Base-by-base conservation (phyloP, 2,888 invertebrate genomes). In the Microchrysa polita region DNA sequence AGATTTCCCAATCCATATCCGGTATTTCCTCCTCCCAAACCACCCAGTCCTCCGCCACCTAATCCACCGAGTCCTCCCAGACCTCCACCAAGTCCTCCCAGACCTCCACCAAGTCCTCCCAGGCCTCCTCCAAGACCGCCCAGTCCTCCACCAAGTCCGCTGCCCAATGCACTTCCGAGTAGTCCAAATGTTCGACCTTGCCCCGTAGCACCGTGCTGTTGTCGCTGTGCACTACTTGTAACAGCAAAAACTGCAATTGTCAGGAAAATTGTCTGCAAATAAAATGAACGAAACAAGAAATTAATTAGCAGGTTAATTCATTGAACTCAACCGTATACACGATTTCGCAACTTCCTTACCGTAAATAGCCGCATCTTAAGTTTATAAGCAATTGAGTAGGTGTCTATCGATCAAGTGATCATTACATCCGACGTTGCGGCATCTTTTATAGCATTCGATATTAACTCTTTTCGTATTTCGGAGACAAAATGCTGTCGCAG, bases 141-240 rank as follows among this genome's bases (percentile, higher is more conserved):
- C 12, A 65, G 14, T 42, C 63, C 63, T 10, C 63, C 42, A 0
- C 63, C 60, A 14, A 60, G 60, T 16, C 52, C 52, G 10, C 52
- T 52, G 52, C 52, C 52, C 22, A 57, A 57, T 57, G 20, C 48
- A 48, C 16, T 22, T 57, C 55, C 67, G 1, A 67, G 67, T 27
- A 67, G 16, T 53, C 67, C 67, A 67, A 67, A 67, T 5, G 67
- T 67, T 10, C 67, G 67, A 10, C 67, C 67, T 67, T 67, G 67
- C 14, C 44, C 67, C 2, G 16, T 44, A 22, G 42, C 34, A 12
- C 14, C 16, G 4, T 44, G 65, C 16, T 34, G n/a, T 16, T 48
- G 52, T 34, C n/a, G n/a, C n/a, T 52, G 67, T 16, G 53, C 67
- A 27, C 27, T n/a, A 9, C n/a, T 14, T 53, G 18, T n/a, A n/a